Evolutionary conservation across 2,113 vertebrate genomes (phyloP).

Genomic region (Halichoeres trimaculatus): DNA sequence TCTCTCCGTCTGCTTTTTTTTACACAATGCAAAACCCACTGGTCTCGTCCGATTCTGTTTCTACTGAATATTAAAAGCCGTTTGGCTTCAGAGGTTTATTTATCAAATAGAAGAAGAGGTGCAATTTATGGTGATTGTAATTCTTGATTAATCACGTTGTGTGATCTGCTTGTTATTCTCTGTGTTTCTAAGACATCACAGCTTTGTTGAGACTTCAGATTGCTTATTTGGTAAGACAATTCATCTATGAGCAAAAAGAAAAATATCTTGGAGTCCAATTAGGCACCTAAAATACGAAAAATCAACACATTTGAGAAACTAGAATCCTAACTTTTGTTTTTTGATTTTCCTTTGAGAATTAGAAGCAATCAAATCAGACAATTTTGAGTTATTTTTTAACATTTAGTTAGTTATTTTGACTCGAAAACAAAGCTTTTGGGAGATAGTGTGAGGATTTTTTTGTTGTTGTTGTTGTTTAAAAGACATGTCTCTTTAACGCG

Average conservation of each 20-base stretch:
- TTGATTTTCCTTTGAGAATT: too few species aligned
- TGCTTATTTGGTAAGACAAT: not conserved
- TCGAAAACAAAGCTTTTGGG: not conserved
- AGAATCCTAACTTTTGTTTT: not conserved
- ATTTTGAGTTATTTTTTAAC: too few species aligned
- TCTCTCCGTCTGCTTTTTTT: conserved; percentile 36
- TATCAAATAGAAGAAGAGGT: not conserved
- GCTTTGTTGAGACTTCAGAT: not conserved
- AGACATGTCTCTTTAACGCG: too few species aligned
- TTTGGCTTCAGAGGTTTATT: not conserved
- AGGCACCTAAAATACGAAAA: not conserved
- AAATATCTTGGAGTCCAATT: not conserved
- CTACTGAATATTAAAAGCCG: conserved; percentile 18
- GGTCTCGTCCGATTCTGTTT: conserved; percentile 10
- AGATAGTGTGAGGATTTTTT: not conserved
- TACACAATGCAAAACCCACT: conserved; percentile 24
- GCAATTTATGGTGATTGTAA: not conserved
- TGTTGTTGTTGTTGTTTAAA: too few species aligned
- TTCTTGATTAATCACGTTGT: not conserved
- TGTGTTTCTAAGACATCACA: not conserved
- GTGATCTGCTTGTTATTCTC: not conserved
- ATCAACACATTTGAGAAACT: not conserved
- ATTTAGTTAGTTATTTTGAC: not conserved
- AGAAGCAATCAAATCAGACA: too few species aligned
- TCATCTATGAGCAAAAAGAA: too few species aligned